These are phyloP conservation scores for Strigops habroptila DNA, from an alignment of 2,113 vertebrate species.

Conservation along the genomic window DNA sequence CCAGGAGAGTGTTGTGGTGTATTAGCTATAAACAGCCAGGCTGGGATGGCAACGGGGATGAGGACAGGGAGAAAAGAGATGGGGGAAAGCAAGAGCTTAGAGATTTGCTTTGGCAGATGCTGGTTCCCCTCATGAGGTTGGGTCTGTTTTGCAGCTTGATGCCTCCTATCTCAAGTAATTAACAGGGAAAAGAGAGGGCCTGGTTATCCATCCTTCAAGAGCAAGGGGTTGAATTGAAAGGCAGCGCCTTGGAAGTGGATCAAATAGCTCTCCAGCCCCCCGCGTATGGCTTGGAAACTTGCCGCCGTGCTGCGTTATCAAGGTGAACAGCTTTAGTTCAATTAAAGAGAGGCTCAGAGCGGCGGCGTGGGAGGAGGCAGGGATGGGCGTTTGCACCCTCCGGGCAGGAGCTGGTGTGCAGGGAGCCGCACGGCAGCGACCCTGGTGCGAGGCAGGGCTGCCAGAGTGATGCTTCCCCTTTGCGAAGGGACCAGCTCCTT, in stretches of 20 bases:
- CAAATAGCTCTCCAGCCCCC: constrained; percentile 48
- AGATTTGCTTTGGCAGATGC: background rate
- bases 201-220: constrained; percentile 64
- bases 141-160: constrained; percentile 7
- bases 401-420: background rate
- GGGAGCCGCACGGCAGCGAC: background rate
- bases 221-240: constrained; percentile 62
- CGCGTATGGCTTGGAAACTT: constrained; percentile 9
- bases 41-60: background rate
- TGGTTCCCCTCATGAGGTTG: background rate
- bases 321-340: constrained; percentile 56
- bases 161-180: constrained; percentile 46
- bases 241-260: constrained; percentile 60
- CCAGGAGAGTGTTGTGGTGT: background rate
- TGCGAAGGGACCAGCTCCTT: background rate
- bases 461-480: background rate
- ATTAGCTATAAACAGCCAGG: background rate
- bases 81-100: background rate
- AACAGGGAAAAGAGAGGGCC: constrained; percentile 60
- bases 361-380: background rate
- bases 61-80: background rate
- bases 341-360: constrained; percentile 5
- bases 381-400: constrained; percentile 22
- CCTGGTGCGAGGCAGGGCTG: background rate
- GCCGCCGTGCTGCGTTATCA: constrained; percentile 50